These are phyloP conservation scores for Hypsibius dujardini DNA, from an alignment of 1,140 invertebrate genomes.

Conservation along the genomic window DNA sequence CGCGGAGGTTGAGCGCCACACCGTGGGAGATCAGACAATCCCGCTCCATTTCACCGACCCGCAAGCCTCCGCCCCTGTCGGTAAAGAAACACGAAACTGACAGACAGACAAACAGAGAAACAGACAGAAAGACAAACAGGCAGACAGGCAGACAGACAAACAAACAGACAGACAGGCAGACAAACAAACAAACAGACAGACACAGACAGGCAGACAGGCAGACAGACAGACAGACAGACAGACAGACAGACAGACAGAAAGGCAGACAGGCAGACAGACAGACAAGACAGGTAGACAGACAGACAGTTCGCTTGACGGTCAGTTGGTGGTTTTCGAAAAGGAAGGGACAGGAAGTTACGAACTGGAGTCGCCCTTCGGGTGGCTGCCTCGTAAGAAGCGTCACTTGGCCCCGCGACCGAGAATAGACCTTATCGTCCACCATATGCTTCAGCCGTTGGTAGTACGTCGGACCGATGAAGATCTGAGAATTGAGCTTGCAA, in stretches of 20 bases:
- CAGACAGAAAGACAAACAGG: too few species aligned
- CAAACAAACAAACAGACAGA: too few species aligned
- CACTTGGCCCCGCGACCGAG: not conserved
- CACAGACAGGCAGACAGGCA: too few species aligned
- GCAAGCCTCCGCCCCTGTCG: conserved; percentile 19
- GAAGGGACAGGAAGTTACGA: too few species aligned
- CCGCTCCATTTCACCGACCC: conserved; percentile 23
- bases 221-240: too few species aligned
- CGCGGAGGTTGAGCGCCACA: conserved; percentile 15
- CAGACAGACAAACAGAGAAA: too few species aligned
- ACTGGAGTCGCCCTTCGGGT: not conserved
- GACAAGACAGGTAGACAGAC: not conserved
- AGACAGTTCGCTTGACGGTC: not conserved
- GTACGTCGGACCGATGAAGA: conserved; percentile 1
- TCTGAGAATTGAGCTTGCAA: not conserved
- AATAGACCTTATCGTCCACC: not conserved
- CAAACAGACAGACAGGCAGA: too few species aligned
- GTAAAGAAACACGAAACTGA: too few species aligned
- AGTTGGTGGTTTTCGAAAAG: too few species aligned
- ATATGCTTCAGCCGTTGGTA: not conserved
- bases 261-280: too few species aligned
- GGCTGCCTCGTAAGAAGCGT: not conserved
- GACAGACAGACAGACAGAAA: too few species aligned
- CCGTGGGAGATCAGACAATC: conserved; percentile 22
- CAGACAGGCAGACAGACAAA: too few species aligned